phyloP scores from a whole-genome alignment of 2,113 vertebrate species.

The Rhabdomys dilectus region DNA sequence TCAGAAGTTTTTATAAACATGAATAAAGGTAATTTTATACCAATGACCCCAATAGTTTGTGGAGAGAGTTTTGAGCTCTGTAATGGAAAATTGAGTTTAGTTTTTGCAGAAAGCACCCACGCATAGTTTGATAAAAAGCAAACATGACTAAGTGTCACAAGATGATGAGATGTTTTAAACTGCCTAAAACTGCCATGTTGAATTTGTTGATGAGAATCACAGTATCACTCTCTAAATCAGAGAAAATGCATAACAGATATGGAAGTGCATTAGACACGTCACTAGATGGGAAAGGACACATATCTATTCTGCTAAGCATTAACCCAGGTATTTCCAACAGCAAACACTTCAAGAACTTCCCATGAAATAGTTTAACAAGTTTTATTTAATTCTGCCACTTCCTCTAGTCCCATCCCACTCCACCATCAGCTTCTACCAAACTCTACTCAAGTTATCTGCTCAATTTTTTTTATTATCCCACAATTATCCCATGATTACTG shows the following conservation, averaged over 20 bases:
- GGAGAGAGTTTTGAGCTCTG: not conserved
- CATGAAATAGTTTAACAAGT: not conserved
- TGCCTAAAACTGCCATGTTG: not conserved
- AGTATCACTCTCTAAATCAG: not conserved
- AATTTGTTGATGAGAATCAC: not conserved
- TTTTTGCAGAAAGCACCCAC: not conserved
- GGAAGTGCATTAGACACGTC: not conserved
- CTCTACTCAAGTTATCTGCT: not conserved
- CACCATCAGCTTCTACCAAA: not conserved
- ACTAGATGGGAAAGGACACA: fast-evolving
- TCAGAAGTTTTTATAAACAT: not conserved
- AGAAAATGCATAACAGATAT: fast-evolving
- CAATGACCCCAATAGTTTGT: not conserved
- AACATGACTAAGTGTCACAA: not conserved
- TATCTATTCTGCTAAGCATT: not conserved
- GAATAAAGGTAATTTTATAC: not conserved
- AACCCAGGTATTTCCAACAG: not conserved
- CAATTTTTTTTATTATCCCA: no score
- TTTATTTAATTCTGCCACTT: not conserved
- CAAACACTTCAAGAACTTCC: not conserved
- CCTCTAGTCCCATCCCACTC: not conserved
- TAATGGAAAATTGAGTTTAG: not conserved
- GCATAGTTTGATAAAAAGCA: not conserved
- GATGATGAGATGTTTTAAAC: not conserved
- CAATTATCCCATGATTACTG: no score